Evolutionary conservation across 1,140 invertebrate species (phyloP).

Genomic region (Drosophila lacertosa): DNA sequence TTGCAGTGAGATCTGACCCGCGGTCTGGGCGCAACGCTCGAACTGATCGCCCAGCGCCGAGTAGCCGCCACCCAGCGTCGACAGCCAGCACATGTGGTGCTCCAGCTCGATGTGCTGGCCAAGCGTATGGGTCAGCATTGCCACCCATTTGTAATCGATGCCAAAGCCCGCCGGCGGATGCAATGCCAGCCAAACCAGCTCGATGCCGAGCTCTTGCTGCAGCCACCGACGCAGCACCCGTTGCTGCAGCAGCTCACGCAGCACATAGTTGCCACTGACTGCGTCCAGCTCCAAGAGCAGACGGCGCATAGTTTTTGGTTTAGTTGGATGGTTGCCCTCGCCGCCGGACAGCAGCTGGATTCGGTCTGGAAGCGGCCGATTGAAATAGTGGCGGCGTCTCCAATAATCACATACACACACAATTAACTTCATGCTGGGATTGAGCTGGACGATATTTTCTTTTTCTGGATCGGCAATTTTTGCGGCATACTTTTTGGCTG

Average conservation of each 20-base stretch:
- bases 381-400: slow-evolving; percentile 18
- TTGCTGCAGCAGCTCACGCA: slow-evolving; percentile 36
- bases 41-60: slow-evolving; percentile 95
- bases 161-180: slow-evolving; percentile 85
- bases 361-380: not conserved
- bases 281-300: slow-evolving; percentile 40
- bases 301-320: slow-evolving; percentile 4
- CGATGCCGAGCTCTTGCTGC: slow-evolving; percentile 1
- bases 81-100: slow-evolving; percentile 95
- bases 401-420: slow-evolving; percentile 48
- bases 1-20: slow-evolving; percentile 92
- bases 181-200: slow-evolving; percentile 64
- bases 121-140: slow-evolving; percentile 83
- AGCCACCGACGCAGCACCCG: slow-evolving; percentile 4
- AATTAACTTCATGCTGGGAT: slow-evolving; percentile 34
- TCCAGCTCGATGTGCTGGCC: slow-evolving; percentile 87
- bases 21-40: slow-evolving; percentile 90
- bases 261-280: slow-evolving; percentile 39
- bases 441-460: not conserved
- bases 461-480: not conserved
- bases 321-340: not conserved
- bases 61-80: slow-evolving; percentile 96
- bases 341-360: not conserved
- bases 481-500: slow-evolving; percentile 39
- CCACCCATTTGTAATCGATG: slow-evolving; percentile 86